Base-by-base conservation (phyloP, 2,888 invertebrate genomes). In the Pinctada fucata region DNA sequence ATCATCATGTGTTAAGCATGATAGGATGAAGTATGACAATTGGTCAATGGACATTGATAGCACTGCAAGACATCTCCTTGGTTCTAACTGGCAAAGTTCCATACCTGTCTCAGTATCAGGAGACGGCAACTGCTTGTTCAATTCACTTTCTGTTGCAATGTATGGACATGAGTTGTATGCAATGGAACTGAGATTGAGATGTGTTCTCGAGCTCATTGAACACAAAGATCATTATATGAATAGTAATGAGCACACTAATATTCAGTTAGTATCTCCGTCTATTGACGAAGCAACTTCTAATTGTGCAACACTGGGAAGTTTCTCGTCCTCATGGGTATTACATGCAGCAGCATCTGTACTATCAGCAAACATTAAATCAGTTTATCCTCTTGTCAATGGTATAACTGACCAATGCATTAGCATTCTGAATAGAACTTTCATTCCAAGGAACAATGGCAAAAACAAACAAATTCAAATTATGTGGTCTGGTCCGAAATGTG, bases 331-430 rank as follows among this genome's bases (percentile, higher is more conserved):
- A 10, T 70, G 70, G 51, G 31, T 51, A 31, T n/a, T 70, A n/a
- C 70, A 70, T 51, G 50, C 70, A n/a, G 70, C 51, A 70, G 13
- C 50, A 49, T 50, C 13, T n/a, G 51, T 70, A 10, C 13, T 70
- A 51, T 13, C 50, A 8, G 31, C 49, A 8, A 13, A 49, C 16
- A 47, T 45, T 6, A 49, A n/a, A 10, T 50, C 70, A 8, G 51
- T 70, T 50, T 70, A 70, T 51, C 70, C 70, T 13, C 8, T 70
- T n/a, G 70, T 70, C 10, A 70, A 70, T 50, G 70, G 70, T 10
- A 49, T 50, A 10, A 13, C 51, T 31, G 50, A 70, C 16, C 49
- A 51, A 4, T 50, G 51, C 51, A 51, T 70, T 45, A 31, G 6
- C 4, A 10, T 70, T 16, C 51, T 70, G 31, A 51, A 70, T 50